Base-by-base conservation (phyloP, 2,113 vertebrate species). In the Sardina pilchardus region DNA sequence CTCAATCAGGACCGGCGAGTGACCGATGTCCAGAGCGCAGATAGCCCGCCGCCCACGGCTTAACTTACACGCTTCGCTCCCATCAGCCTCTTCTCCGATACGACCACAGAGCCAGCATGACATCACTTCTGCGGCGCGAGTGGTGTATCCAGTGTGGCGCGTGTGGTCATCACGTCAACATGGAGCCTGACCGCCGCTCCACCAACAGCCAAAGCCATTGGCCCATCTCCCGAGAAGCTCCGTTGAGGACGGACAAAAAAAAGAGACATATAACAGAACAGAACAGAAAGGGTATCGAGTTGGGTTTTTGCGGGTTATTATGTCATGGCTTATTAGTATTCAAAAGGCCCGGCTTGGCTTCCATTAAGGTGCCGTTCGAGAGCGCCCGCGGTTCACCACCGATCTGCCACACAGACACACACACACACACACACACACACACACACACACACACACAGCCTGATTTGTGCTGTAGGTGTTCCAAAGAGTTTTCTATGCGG, bases 251-350 rank as follows among this genome's bases (percentile, higher is more conserved):
- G n/a, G n/a, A n/a, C 17, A 21, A 21, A 6, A 56, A 21, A 56
- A 56, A 56, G 19, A 56, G 2, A 56, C 19, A 6, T 4, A 21
- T 1, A 92, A 92, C 92, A 85, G 93, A 93, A 93, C 91, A 90
- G 92, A 87, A 89, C 63, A 80, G 59, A 8, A 71, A 87, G 91
- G 91, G 92, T 93, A 94, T 93, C 93, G 75, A 89, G 92, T 93
- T 91, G 84, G 93, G 87, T 30, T 88, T 88, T 87, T 93, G 94
- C 42, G 94, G 93, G 89, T 93, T 90, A 94, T 91, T 88, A 88
- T 93, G 93, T 94, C 93, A 94, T 91, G 90, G 87, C 91, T 92
- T 92, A 93, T 95, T 94, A 94, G 92, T 93, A 94, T 94, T 95
- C 92, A 92, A 92, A 88, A 85, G 81, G 90, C 85, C 53, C 86